Conservation (phyloP, 2,113 vertebrate species). For the Madoqua kirkii region DNA sequence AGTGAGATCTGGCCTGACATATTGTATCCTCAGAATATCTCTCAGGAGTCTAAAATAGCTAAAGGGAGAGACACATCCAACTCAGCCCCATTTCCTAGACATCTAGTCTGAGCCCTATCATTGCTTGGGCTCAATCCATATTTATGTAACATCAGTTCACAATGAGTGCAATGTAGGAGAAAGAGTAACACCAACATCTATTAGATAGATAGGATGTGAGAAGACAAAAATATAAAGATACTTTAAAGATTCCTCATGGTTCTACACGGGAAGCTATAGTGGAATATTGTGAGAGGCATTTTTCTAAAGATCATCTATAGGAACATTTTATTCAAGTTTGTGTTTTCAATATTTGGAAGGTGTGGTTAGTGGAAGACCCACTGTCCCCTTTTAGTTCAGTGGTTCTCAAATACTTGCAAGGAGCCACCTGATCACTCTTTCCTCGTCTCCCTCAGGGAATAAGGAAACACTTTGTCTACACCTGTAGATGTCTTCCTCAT, state of each 20-base stretch:
- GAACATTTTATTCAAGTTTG: background rate
- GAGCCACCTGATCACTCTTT: background rate
- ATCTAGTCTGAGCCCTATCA: background rate
- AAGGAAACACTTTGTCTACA: background rate
- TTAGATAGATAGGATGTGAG: background rate
- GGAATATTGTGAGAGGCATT: background rate
- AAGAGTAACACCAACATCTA: background rate
- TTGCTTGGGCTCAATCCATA: background rate
- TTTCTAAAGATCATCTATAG: background rate
- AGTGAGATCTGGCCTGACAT: background rate
- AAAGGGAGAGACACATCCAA: background rate
- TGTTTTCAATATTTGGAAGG: background rate
- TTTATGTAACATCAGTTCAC: background rate
- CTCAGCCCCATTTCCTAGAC: background rate
- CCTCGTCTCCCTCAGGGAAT: background rate
- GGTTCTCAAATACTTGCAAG: background rate
- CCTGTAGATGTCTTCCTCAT: background rate
- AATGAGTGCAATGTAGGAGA: background rate
- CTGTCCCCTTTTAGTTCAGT: background rate
- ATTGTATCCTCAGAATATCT: background rate
- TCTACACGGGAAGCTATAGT: background rate
- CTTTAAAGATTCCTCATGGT: background rate
- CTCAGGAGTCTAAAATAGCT: background rate
- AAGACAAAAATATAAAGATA: background rate
- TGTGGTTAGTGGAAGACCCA: background rate